Evolutionary conservation across 2,113 vertebrate genomes (phyloP).

Genomic region (Callionymus lyra): DNA sequence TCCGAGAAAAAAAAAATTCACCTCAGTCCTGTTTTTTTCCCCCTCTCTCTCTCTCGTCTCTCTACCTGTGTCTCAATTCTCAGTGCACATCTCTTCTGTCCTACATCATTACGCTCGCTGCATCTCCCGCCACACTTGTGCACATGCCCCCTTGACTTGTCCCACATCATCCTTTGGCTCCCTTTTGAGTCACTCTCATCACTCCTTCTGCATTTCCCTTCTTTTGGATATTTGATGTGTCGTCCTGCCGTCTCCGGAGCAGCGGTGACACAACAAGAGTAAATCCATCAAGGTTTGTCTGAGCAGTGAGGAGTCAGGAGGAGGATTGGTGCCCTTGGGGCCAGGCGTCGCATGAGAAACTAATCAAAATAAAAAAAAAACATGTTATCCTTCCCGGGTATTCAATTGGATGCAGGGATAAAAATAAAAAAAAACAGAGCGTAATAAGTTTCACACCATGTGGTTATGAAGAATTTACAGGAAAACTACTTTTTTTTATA

Average conservation of each 20-base stretch:
- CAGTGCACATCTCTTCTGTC: conserved; percentile 34
- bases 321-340: conserved; percentile 21
- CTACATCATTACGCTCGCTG: conserved; percentile 43
- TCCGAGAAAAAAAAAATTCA: conserved; percentile 22
- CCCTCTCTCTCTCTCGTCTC: conserved; percentile 5
- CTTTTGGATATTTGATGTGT: conserved; percentile 35
- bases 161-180: conserved; percentile 41
- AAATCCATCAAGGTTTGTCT: conserved; percentile 42
- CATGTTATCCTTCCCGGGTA: conserved; percentile 31
- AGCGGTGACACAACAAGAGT: conserved; percentile 44
- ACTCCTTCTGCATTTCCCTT: conserved; percentile 35
- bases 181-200: conserved; percentile 39
- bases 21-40: conserved; percentile 25
- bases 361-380: conserved; percentile 42
- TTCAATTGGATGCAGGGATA: conserved; percentile 13
- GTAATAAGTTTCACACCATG: conserved; percentile 14
- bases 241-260: conserved; percentile 28
- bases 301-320: conserved; percentile 10
- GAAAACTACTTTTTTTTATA: too few relatives aligned
- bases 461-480: conserved; percentile 7
- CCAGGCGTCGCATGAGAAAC: conserved; percentile 34
- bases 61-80: conserved; percentile 8
- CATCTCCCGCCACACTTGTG: conserved; percentile 24
- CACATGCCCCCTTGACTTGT: conserved; percentile 33
- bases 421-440: conserved; percentile 24